Conservation (phyloP, 2,888 invertebrate genomes). For the Orthonychiurus folsomi region DNA sequence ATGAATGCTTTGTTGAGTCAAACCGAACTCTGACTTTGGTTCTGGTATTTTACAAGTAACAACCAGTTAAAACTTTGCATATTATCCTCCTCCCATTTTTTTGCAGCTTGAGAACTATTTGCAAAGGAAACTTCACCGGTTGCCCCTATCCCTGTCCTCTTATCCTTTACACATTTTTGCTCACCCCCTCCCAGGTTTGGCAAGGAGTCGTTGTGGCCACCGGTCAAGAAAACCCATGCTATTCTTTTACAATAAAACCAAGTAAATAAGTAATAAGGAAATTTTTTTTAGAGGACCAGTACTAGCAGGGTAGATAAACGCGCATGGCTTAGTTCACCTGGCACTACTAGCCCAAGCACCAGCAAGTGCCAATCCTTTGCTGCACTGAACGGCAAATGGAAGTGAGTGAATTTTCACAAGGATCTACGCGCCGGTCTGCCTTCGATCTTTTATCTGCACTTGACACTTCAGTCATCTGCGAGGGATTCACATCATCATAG, state of each 20-base stretch:
- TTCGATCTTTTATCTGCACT: conserved; percentile 11
- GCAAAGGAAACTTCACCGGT: too few species aligned
- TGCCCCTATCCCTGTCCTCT: too few species aligned
- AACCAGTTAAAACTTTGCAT: not conserved
- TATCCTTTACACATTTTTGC: too few species aligned
- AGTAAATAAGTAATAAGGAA: not conserved
- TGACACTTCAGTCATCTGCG: not conserved
- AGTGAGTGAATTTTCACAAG: not conserved
- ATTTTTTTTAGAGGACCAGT: not conserved
- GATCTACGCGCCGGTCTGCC: conserved; percentile 13
- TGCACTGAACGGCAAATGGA: too few species aligned
- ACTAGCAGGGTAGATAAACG: not conserved
- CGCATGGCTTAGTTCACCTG: not conserved
- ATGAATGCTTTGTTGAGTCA: not conserved
- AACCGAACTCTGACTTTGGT: not conserved
- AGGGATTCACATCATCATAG: not conserved
- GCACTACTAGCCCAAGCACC: not conserved
- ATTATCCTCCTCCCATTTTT: too few species aligned
- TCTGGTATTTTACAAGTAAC: not conserved
- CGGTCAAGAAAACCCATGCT: not conserved
- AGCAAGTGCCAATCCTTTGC: not conserved
- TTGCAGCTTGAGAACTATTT: not conserved
- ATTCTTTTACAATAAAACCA: too few species aligned
- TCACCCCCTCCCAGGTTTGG: not conserved
- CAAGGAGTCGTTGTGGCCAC: not conserved